Base-by-base conservation (phyloP, 2,888 invertebrate genomes). In the Synergus umbraculus region DNA sequence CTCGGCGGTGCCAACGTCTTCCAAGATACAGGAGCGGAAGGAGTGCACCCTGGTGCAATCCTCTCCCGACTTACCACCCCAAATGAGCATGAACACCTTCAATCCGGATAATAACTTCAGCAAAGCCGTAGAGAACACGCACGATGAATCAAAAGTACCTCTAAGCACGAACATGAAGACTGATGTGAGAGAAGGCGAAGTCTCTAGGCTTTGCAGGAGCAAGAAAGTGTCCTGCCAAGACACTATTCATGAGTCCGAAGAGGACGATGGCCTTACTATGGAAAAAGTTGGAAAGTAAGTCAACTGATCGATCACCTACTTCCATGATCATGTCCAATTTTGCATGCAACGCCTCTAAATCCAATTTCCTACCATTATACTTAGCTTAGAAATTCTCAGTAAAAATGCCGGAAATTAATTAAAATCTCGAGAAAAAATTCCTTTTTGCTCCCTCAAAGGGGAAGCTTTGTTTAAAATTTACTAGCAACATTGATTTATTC, bases 201-300 rank as follows among this genome's bases (percentile, higher is more conserved):
- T 86, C 64, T 73, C 67, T n/a, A 87, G 87, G 80, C 78, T 89
- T 63, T 87, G 84, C 80, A 88, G 88, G 76, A 84, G 83, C 78
- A 90, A 89, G 76, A 88, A 87, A 67, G 83, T 90, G 78, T 86
- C 87, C 44, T 91, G 91, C 54, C 90, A 90, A 79, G 90, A 89
- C 43, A 88, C 89, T 13, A 88, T 90, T 81, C 88, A 84, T 79
- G 89, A 90, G 64, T 87, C 86, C 79, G 90, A 90, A 78, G 90
- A 89, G 79, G 89, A 90, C 60, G 89, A 90, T 77, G 90, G 86
- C 4, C 86, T 92, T 4, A 89, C 89, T 13, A 91, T 91, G 88
- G 91, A 92, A 12, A 86, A 86, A 77, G 89, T 91, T 79, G 92
- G 91, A 80, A 90, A 89, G 92, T 92, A 83, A 85, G 85, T 86